Evolutionary conservation across 2,113 vertebrate genomes (phyloP).

Genomic region (Pelusios castaneus): DNA sequence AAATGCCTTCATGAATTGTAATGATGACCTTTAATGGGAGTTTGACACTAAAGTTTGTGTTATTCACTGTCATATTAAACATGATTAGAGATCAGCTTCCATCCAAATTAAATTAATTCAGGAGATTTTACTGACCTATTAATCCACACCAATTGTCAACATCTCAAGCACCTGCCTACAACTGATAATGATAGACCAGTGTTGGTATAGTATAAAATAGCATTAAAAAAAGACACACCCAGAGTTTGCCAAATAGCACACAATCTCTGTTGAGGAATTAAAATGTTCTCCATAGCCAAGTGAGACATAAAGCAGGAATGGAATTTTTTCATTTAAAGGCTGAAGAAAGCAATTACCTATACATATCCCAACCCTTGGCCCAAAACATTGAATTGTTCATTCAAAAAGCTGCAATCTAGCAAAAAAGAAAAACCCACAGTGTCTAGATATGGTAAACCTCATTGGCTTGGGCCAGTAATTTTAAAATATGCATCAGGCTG

Average conservation of each 20-base stretch:
- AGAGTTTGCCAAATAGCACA: neutral
- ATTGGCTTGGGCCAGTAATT: neutral
- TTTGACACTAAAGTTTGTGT: neutral
- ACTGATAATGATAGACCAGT: neutral
- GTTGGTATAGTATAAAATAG: neutral
- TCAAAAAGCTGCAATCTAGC: neutral
- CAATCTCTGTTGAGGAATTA: neutral
- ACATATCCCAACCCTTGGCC: neutral
- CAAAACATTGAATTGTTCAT: neutral
- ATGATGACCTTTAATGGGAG: conserved; percentile 10
- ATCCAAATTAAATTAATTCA: conserved; percentile 27
- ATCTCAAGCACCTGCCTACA: conserved; percentile 5
- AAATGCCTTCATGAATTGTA: neutral
- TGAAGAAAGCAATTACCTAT: neutral
- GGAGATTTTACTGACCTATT: neutral
- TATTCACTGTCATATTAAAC: neutral
- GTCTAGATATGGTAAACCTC: neutral
- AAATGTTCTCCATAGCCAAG: neutral
- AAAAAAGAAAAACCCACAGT: neutral
- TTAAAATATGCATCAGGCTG: accelerated
- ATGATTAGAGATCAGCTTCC: neutral
- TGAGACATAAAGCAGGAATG: neutral
- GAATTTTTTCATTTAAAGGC: neutral
- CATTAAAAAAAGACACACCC: neutral
- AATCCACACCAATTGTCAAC: neutral